Base-by-base conservation (phyloP, 1,140 invertebrate genomes). In the Chelonus insularis region DNA sequence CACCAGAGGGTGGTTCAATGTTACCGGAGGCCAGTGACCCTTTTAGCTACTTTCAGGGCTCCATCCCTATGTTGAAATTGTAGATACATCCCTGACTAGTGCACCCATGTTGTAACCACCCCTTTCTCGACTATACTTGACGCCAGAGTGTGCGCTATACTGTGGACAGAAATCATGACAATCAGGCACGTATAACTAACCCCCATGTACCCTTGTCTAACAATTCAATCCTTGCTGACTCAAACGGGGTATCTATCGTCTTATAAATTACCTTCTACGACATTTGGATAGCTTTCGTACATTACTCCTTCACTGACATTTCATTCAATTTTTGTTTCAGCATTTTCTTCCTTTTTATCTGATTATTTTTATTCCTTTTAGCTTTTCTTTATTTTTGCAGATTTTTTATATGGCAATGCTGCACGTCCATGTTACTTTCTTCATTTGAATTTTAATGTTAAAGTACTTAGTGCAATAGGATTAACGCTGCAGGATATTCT, bases 21-120 rank as follows among this genome's bases (percentile, higher is more conserved):
- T 80, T 81, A 81, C 75, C 71, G 70, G 75, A 78, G 79, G 78
- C 69, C 79, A 80, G 71, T 80, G 78, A 80, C 79, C 79, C 78
- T 73, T 73, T 73, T 67, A 3, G 25, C 25, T 29, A 29, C 25
- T 3, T 29, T 29, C 3, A 29, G 25, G 25, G 25, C 7, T 29
- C 25, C 7, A 29, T 29, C 25, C 25, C 25, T 29, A 29, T 7
- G 7, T 29, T 7, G 7, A 29, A 7, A 29, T 29, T 7, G 60
- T 50, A 39, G 55, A 23, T 45, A 63, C 54, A 55, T 48, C 61
- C 45, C 50, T 55, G 47, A 41, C 23, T 54, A 41, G 51, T 56
- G 60, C 60, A 62, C 52, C 60, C 60, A 9, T 32, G 7, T 16
- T 20, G 57, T 20, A 56, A 16, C 50, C 43, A 37, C 41, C 64